A percentile compares a stretch with the other conserved stretches of the same genome.
Evolutionary conservation across 1,140 invertebrate genomes (phyloP).

Genomic region (Lineus longissimus): DNA sequence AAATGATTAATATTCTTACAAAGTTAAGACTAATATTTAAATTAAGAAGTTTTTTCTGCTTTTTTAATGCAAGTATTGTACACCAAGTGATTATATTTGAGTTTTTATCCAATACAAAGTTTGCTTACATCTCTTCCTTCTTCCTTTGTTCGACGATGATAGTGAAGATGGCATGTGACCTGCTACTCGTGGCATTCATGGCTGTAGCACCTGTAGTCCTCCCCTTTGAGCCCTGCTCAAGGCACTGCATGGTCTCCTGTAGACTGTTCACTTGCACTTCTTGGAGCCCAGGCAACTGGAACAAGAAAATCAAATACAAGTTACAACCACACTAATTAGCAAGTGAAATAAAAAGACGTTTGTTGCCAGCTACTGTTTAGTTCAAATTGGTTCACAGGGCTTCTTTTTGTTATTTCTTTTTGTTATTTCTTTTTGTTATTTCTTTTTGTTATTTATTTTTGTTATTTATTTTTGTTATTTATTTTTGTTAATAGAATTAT

Average conservation of each 20-base stretch:
- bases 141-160: conserved; percentile 48
- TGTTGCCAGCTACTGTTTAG: no score
- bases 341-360: no score
- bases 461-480: no score
- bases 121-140: conserved; percentile 40
- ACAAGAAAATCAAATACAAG: background rate
- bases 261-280: conserved; percentile 31
- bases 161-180: conserved; percentile 64
- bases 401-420: no score
- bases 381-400: no score
- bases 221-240: conserved; percentile 67
- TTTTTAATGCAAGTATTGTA: background rate
- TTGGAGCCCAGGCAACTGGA: conserved; percentile 43
- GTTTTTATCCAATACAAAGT: background rate
- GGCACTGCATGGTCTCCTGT: conserved; percentile 47
- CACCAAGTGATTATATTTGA: conserved; percentile 2
- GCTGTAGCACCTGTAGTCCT: conserved; percentile 77
- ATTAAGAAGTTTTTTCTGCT: background rate
- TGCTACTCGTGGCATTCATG: conserved; percentile 67
- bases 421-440: no score
- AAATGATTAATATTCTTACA: background rate
- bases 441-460: no score
- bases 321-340: background rate
- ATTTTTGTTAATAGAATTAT: no score
- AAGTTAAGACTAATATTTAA: background rate